phyloP scores from a whole-genome alignment of 2,797 vertebrate genomes.

The Acanthornis magna region DNA sequence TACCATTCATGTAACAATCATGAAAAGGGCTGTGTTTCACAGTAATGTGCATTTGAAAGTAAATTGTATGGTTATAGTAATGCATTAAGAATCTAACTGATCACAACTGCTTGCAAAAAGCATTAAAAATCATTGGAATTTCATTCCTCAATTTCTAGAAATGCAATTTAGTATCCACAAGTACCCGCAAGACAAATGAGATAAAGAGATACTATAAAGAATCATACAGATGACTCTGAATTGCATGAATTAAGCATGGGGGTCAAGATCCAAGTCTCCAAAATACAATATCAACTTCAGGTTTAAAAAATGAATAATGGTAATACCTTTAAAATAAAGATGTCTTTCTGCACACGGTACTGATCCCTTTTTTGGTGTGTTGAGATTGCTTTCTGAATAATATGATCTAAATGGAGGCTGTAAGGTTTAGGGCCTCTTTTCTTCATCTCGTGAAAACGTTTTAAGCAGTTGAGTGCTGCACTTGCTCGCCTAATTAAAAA shows the following conservation, averaged over 20 bases:
- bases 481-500: conserved; percentile 85
- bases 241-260: not conserved
- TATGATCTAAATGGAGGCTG: conserved; percentile 96
- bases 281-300: not conserved
- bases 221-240: not conserved
- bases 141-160: not conserved
- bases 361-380: conserved; percentile 88
- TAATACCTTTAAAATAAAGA: conserved; percentile 92
- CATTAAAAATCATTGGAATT: not conserved
- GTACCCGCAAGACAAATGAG: not conserved
- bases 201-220: not conserved
- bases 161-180: not conserved
- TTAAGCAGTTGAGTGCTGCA: conserved; percentile 93
- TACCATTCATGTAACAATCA: not conserved
- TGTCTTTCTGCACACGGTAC: conserved; percentile 90
- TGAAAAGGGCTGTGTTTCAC: not conserved
- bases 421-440: conserved; percentile 92
- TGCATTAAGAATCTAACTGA: not conserved
- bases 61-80: not conserved
- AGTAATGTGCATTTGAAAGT: not conserved
- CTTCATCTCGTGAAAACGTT: conserved; percentile 98
- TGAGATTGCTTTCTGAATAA: conserved; percentile 91
- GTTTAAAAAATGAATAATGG: not conserved
- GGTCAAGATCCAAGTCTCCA: not conserved
- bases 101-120: not conserved